Evolutionary conservation across 2,113 vertebrate species (phyloP).

Genomic region (Cavia aperea): DNA sequence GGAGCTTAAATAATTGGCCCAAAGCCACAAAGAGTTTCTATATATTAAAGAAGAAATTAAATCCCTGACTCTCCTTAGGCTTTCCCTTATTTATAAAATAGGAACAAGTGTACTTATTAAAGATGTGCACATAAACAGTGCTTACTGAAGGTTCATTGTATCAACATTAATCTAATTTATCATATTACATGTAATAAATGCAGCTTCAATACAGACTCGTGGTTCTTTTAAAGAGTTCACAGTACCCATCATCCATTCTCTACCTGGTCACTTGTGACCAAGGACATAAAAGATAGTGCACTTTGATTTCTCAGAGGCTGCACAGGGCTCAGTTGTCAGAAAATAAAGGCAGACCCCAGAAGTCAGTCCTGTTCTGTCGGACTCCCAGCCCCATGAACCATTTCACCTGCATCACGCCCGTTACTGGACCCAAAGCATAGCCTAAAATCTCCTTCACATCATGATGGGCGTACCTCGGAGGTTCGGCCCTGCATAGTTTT

Average conservation of each 20-base stretch:
- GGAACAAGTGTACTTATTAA: neutral
- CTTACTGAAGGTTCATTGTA: neutral
- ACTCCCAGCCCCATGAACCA: neutral
- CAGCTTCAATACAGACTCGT: neutral
- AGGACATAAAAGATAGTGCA: neutral
- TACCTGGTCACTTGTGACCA: neutral
- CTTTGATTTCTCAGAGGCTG: neutral
- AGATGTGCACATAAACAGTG: neutral
- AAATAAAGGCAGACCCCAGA: rapidly evolving
- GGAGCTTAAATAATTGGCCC: neutral
- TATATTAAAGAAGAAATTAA: neutral
- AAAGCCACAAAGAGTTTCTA: neutral
- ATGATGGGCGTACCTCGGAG: rapidly evolving
- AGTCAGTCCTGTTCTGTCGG: rapidly evolving
- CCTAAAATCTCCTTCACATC: rapidly evolving
- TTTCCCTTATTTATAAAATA: neutral
- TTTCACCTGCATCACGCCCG: rapidly evolving
- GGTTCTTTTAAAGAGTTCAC: neutral
- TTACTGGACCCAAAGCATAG: neutral
- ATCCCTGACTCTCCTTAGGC: neutral
- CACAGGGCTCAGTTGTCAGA: neutral
- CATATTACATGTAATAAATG: neutral
- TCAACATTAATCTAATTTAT: neutral
- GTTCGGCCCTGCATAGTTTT: neutral
- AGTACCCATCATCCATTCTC: neutral